Percentiles rank a stretch among this genome's conserved stretches.
phyloP scores from a whole-genome alignment of 2,888 invertebrate species.

The Helobdella robusta region DNA sequence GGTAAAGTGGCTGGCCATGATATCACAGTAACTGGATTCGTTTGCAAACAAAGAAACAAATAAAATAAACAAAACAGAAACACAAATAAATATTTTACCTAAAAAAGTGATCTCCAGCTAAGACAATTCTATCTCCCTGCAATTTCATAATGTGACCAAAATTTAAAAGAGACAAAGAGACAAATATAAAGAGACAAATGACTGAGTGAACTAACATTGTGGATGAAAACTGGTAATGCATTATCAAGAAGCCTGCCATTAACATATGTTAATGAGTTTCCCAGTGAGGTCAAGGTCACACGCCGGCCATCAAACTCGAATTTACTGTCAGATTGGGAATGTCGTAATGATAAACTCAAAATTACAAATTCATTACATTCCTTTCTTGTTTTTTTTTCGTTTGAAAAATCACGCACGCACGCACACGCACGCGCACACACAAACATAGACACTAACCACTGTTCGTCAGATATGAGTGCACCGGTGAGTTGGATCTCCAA shows the following conservation, averaged over 20 bases:
- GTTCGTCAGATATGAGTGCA: conserved; percentile 56
- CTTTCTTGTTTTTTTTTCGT: too few relatives aligned
- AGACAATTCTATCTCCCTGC: conserved; percentile 46
- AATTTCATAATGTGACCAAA: conserved; percentile 12
- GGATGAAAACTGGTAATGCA: conserved; percentile 37
- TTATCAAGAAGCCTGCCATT: conserved; percentile 44
- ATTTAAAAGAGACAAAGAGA: neutral
- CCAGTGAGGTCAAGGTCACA: conserved; percentile 42
- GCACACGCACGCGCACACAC: too few relatives aligned
- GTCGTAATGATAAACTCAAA: too few relatives aligned
- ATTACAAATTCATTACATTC: neutral
- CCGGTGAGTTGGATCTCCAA: conserved; percentile 58
- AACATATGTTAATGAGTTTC: conserved; percentile 45
- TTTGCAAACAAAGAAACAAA: neutral
- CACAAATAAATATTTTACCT: conserved; percentile 35
- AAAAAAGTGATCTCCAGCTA: conserved; percentile 49
- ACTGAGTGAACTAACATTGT: conserved; percentile 39
- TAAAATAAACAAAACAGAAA: neutral
- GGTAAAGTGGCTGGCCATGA: neutral
- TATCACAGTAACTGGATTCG: neutral
- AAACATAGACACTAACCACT: conserved; percentile 53
- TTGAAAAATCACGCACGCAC: too few relatives aligned
- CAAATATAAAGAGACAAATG: neutral
- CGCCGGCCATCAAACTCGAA: conserved; percentile 40
- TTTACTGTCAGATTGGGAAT: conserved; percentile 36